Evolutionary conservation across 2,797 vertebrate genomes (phyloP), one percentile per base, ranked within the genome.

Genomic region (Bufotes viridis): DNA sequence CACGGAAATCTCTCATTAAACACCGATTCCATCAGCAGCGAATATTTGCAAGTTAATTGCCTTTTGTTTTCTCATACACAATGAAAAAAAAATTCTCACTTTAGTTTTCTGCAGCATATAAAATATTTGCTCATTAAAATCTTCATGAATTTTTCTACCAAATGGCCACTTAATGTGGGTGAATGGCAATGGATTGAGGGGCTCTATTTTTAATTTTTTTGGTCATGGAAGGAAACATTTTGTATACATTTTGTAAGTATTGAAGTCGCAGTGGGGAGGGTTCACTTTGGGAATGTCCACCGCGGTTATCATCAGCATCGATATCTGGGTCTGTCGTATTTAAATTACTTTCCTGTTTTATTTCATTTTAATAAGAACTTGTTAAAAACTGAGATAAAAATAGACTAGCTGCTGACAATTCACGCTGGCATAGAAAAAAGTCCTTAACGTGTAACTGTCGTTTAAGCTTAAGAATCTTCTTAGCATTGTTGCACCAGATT

Each of bases 61-160:
- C 42, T 82, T 82, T 82, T 82, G 42, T 82, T 82, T 69, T 42
- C 81, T 67, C n/a, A 29, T 20, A 70, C 13, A 55, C 81, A 69
- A 53, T 55, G 29, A n/a, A 53, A 82, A 82, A 53, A 67, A 10
- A 26, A 69, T 69, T 26, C 78, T 58, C n/a, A 63, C 29, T 81
- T 65, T 63, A 81, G 60, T 24, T 81, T 65, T 61, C 20, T 7
- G 5, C 49, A 51, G 49, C n/a, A 11, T 53, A 69, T 55, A 24
- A 82, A 82, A 67, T 82, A 70, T 82, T 51, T 69, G n/a, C 63
- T 82, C 81, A 82, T 82, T 82, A 82, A 69, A 82, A 82, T 82
- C 42, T 53, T 65, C 57, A 70, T 82, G 63, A 55, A 58, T 17
- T 58, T 58, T 60, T 7, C 13, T 58, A 79, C 63, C 81, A 29